Percentiles rank a stretch among this genome's conserved stretches.
These are phyloP conservation scores for Apamea epomidion DNA, from an alignment of 2,888 invertebrate species.

Conservation along the genomic window DNA sequence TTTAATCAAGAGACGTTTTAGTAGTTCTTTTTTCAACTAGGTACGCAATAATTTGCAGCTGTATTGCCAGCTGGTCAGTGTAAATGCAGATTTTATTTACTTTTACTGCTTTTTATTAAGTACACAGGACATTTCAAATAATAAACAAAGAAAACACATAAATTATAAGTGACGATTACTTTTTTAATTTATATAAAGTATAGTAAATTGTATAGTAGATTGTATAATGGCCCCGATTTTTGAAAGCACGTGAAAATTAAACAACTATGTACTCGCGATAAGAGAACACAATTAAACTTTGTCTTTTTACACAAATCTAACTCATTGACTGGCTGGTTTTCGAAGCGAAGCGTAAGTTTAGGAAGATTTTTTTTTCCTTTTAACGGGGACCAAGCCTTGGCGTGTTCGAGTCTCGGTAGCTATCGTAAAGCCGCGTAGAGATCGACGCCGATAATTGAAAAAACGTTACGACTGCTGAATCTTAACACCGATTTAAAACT, in stretches of 20 bases:
- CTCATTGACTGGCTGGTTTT: constrained; percentile 69
- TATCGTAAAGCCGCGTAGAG: constrained; percentile 84
- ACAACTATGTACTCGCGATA: constrained; percentile 27
- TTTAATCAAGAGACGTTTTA: background rate
- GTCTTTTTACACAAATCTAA: constrained; percentile 61
- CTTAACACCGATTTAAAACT: constrained; percentile 89
- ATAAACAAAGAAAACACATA: constrained; percentile 4
- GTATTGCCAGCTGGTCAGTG: constrained; percentile 33
- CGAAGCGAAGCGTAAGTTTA: constrained; percentile 72
- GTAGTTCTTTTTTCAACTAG: constrained; percentile 12
- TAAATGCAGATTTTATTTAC: constrained; percentile 42
- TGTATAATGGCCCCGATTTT: background rate
- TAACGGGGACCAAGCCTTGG: constrained; percentile 69
- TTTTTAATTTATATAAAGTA: no score
- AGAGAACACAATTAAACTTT: constrained; percentile 52
- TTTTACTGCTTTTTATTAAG: constrained; percentile 27
- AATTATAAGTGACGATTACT: background rate
- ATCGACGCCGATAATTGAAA: constrained; percentile 87
- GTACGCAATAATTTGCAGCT: constrained; percentile 28
- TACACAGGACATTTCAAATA: constrained; percentile 18
- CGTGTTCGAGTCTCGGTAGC: constrained; percentile 83
- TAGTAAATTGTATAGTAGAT: no score
- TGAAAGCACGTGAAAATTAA: background rate
- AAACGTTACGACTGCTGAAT: constrained; percentile 87
- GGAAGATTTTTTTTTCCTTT: constrained; percentile 68